Evolutionary conservation across 2,113 vertebrate genomes (phyloP).

Genomic region (Zeus faber): DNA sequence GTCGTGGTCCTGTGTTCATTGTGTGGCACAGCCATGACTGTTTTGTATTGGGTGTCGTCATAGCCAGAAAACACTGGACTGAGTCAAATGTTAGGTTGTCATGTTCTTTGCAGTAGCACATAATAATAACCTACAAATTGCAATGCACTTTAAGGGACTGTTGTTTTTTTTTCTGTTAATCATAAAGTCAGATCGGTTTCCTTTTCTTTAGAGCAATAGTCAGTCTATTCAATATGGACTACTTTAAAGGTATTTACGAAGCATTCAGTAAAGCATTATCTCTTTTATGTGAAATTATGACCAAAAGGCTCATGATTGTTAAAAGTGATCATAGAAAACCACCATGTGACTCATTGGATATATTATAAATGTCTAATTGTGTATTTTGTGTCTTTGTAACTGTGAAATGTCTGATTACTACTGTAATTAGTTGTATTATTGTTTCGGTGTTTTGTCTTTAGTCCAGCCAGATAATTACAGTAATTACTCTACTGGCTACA

Average conservation of each 20-base stretch:
- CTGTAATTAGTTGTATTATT: conserved; percentile 51
- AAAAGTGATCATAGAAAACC: conserved; percentile 21
- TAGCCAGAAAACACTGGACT: not conserved
- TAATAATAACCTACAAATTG: conserved; percentile 38
- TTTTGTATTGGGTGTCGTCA: conserved; percentile 45
- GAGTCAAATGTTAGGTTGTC: conserved; percentile 6
- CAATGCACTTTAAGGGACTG: conserved; percentile 46
- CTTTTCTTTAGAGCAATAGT: conserved; percentile 23
- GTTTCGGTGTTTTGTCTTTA: conserved; percentile 52
- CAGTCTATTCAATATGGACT: too few relatives aligned
- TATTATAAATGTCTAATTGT: conserved; percentile 57
- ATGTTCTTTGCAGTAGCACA: conserved; percentile 50
- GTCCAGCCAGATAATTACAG: conserved; percentile 40
- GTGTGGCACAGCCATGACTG: conserved; percentile 47
- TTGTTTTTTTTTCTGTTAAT: conserved; percentile 12
- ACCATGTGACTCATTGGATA: conserved; percentile 32
- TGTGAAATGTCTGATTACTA: conserved; percentile 42
- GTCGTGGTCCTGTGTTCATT: conserved; percentile 30
- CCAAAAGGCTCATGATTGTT: conserved; percentile 41
- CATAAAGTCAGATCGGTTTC: not conserved
- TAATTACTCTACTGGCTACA: conserved; percentile 33
- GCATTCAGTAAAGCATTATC: too few relatives aligned
- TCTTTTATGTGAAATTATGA: conserved; percentile 9
- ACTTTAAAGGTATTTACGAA: too few relatives aligned
- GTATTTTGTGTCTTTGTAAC: conserved; percentile 42